Conservation (phyloP, 2,113 vertebrate species). For the Dunckerocampus dactyliophorus region DNA sequence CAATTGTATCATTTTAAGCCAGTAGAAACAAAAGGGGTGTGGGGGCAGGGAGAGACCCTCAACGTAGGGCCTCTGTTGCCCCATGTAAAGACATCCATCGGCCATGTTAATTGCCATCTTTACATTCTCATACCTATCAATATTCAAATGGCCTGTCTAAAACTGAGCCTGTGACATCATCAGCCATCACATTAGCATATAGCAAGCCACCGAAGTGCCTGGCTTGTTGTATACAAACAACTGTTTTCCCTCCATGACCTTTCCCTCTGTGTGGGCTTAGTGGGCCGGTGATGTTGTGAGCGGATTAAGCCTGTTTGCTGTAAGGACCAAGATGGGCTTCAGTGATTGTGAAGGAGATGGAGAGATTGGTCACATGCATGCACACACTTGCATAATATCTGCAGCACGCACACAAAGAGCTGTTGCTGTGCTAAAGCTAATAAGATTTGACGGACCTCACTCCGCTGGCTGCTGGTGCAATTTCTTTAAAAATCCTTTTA, state of each 20-base stretch:
- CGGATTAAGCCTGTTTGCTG: constrained; percentile 2
- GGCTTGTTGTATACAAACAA: neutral
- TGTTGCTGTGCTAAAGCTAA: no score
- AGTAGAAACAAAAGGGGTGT: neutral
- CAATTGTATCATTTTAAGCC: neutral
- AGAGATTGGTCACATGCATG: neutral
- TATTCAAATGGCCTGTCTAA: neutral
- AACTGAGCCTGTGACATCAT: neutral
- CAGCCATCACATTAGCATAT: neutral
- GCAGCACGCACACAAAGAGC: no score
- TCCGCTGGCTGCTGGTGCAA: no score
- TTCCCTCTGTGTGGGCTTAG: neutral
- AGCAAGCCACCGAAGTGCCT: neutral
- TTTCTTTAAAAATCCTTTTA: no score
- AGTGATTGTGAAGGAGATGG: neutral
- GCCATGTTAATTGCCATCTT: neutral
- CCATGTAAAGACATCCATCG: neutral
- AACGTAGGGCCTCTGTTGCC: no score
- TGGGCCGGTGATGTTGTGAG: neutral
- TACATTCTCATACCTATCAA: neutral
- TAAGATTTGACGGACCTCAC: no score
- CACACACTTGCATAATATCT: neutral
- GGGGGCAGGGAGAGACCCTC: neutral
- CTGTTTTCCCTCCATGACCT: constrained; percentile 4
- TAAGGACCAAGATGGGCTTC: neutral